Evolutionary conservation across 2,888 invertebrate species (phyloP).

Genomic region (Macrophya annulata): DNA sequence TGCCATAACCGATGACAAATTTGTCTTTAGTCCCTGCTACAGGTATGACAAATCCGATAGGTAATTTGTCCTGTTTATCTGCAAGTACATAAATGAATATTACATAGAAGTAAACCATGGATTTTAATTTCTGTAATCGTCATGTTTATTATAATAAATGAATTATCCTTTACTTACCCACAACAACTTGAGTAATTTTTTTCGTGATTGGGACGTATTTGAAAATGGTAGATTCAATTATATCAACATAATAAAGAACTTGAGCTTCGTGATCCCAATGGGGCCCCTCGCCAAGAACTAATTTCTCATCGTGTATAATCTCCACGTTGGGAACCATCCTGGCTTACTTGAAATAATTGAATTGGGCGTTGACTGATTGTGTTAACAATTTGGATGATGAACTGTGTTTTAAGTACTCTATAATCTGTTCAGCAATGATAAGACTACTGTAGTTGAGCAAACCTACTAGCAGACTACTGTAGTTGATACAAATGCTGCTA

Average conservation of each 20-base stretch:
- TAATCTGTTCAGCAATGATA: background rate
- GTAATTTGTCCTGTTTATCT: conserved; percentile 48
- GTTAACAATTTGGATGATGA: background rate
- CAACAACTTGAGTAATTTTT: conserved; percentile 49
- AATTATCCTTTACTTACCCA: conserved; percentile 29
- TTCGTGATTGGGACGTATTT: conserved; percentile 44
- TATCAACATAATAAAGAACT: conserved; percentile 55
- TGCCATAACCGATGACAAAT: conserved; percentile 52
- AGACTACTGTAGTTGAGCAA: background rate
- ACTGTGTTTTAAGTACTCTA: background rate
- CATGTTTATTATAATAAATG: background rate
- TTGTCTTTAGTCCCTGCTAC: conserved; percentile 47
- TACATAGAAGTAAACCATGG: background rate
- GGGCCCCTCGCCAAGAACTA: conserved; percentile 53
- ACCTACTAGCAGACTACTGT: too few species aligned
- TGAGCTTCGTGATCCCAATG: conserved; percentile 51
- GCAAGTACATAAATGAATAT: background rate
- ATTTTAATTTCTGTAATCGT: background rate
- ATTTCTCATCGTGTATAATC: conserved; percentile 42
- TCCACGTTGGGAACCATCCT: conserved; percentile 49
- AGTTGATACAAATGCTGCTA: background rate
- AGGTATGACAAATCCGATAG: conserved; percentile 49
- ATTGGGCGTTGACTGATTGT: background rate
- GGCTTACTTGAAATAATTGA: background rate
- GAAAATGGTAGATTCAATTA: conserved; percentile 37